These are phyloP conservation scores for Tadarida brasiliensis DNA, from an alignment of 2,797 vertebrate species.

Conservation along the genomic window DNA sequence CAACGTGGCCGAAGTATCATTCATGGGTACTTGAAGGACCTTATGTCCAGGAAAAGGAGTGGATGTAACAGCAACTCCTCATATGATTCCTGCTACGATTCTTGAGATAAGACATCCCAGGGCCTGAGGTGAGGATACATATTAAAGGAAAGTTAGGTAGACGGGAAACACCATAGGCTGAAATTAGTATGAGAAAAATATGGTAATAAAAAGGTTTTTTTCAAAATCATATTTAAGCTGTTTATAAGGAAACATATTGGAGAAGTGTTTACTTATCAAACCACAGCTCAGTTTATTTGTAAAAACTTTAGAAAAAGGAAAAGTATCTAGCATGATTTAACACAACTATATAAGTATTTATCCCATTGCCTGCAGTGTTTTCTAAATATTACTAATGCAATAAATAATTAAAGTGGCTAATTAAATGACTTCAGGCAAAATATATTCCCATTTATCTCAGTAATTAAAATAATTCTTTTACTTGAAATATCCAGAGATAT, in stretches of 20 bases:
- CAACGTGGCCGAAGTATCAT: background rate
- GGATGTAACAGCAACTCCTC: background rate
- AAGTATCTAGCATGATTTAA: background rate
- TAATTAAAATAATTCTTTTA: background rate
- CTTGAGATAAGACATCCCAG: background rate
- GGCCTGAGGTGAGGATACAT: background rate
- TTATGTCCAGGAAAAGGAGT: background rate
- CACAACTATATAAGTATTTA: background rate
- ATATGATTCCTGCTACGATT: background rate
- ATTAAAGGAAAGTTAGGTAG: background rate
- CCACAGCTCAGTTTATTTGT: background rate
- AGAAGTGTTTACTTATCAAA: background rate
- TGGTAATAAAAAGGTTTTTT: background rate
- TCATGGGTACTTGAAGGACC: background rate
- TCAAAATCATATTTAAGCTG: background rate
- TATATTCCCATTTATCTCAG: background rate
- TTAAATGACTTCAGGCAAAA: background rate
- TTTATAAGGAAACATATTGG: background rate
- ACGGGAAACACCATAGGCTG: background rate
- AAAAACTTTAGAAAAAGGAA: background rate
- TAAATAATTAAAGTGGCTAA: background rate
- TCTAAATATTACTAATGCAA: background rate
- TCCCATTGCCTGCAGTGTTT: background rate
- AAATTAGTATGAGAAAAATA: background rate
- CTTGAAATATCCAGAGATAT: background rate